These are phyloP conservation scores for Colinus virginianus DNA, from an alignment of 2,113 vertebrate genomes.

Conservation along the genomic window DNA sequence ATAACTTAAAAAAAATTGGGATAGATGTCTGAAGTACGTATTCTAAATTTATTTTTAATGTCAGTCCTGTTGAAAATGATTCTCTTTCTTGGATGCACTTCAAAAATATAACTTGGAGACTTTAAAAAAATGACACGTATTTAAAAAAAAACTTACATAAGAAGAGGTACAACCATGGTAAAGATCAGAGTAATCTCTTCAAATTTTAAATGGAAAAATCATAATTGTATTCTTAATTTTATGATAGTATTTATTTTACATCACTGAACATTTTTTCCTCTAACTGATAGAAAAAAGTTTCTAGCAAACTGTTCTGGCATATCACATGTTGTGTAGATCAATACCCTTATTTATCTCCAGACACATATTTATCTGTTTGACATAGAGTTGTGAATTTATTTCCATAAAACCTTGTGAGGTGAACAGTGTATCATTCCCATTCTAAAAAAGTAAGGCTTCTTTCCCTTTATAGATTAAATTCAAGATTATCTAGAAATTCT, in stretches of 20 bases:
- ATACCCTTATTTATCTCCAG: neutral
- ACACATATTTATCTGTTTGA: neutral
- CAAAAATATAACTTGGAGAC: neutral
- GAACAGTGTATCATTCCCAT: neutral
- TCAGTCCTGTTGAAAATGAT: neutral
- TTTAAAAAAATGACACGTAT: neutral
- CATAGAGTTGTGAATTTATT: neutral
- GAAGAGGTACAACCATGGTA: neutral
- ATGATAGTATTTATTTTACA: neutral
- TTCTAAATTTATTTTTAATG: neutral
- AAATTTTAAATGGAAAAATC: neutral
- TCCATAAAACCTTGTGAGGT: neutral
- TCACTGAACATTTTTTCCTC: neutral
- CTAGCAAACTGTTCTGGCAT: neutral
- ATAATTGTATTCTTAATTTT: neutral
- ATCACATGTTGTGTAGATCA: neutral
- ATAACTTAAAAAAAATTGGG: neutral
- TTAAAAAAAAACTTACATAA: neutral
- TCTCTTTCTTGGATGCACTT: neutral
- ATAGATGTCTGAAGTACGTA: neutral
- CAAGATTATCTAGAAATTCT: neutral
- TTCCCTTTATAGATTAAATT: neutral
- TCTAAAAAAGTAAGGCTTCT: neutral
- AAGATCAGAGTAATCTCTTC: neutral
- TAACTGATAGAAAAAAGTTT: neutral